phyloP scores from a whole-genome alignment of 2,888 invertebrate species.

The Anthophora plumipes region DNA sequence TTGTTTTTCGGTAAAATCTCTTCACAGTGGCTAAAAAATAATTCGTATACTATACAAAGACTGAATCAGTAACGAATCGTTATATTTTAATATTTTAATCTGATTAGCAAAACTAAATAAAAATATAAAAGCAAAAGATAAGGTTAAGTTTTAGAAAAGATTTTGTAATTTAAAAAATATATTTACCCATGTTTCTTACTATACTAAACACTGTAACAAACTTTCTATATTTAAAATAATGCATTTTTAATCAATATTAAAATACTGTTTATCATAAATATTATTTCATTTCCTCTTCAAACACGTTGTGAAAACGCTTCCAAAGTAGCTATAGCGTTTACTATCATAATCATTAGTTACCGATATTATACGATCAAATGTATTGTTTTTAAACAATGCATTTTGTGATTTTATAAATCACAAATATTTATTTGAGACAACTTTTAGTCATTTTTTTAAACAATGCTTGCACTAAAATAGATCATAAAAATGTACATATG shows the following conservation, averaged over 20 bases:
- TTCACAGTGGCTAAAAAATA: slow-evolving; percentile 85
- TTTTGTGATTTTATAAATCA: neutral
- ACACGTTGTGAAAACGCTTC: slow-evolving; percentile 5
- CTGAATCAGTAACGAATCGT: neutral
- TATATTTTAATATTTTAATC: neutral
- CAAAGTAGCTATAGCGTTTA: neutral
- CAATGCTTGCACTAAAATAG: neutral
- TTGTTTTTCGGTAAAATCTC: slow-evolving; percentile 91
- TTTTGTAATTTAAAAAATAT: slow-evolving; percentile 8
- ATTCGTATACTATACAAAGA: neutral
- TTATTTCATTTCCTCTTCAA: slow-evolving; percentile 15
- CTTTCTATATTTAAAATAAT: slow-evolving; percentile 55
- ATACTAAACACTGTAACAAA: slow-evolving; percentile 52
- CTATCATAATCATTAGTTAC: neutral
- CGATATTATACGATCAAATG: neutral
- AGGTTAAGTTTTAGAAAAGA: slow-evolving; percentile 31
- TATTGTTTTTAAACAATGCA: neutral
- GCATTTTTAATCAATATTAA: slow-evolving; percentile 47
- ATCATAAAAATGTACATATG: neutral
- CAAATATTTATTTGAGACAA: neutral
- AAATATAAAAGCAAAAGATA: neutral
- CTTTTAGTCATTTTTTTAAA: neutral
- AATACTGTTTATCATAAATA: slow-evolving; percentile 24
- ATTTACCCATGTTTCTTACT: slow-evolving; percentile 73
- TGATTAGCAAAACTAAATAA: neutral